phyloP scores from a whole-genome alignment of 2,113 vertebrate genomes.

The Thamnophis sirtalis region DNA sequence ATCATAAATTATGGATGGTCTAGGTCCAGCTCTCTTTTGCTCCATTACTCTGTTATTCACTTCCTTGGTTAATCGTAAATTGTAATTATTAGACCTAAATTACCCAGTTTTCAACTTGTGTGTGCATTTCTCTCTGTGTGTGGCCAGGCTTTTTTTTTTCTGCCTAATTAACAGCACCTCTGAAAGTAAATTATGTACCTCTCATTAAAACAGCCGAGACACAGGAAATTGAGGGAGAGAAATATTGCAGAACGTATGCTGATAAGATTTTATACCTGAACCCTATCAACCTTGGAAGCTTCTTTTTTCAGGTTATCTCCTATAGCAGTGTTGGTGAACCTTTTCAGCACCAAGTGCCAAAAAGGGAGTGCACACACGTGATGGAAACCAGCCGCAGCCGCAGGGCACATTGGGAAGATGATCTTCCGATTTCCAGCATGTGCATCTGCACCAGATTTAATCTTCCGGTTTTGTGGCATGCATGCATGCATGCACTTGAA shows the following conservation, averaged over 20 bases:
- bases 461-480: no score
- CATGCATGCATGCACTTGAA: no score
- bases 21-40: not conserved
- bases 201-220: not conserved
- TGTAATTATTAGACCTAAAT: not conserved
- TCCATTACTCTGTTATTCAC: not conserved
- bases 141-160: not conserved
- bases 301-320: not conserved
- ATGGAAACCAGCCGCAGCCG: no score
- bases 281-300: not conserved
- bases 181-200: not conserved
- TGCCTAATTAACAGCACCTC: not conserved
- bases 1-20: not conserved
- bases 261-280: not conserved
- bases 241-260: not conserved
- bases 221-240: not conserved
- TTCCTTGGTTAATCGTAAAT: not conserved
- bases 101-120: not conserved
- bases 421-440: no score
- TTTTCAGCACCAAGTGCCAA: no score
- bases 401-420: no score
- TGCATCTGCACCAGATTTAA: no score
- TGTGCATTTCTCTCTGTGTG: not conserved
- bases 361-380: no score
- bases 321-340: not conserved